phyloP scores from a whole-genome alignment of 2,113 vertebrate genomes.

The Hippopotamus amphibius region DNA sequence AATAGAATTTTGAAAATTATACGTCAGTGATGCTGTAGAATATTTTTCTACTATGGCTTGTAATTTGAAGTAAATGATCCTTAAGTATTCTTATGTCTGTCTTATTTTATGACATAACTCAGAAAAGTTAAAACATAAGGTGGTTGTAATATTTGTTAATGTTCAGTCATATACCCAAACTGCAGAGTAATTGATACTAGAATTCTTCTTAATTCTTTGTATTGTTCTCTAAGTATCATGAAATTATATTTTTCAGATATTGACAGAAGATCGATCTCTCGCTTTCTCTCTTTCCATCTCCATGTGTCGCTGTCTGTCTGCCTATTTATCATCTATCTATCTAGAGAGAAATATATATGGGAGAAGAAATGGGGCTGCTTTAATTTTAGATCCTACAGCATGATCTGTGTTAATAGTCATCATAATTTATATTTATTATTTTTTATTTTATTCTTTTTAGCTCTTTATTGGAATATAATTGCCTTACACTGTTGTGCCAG shows the following conservation, averaged over 20 bases:
- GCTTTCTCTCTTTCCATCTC: neutral
- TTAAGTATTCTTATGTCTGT: neutral
- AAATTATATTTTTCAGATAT: neutral
- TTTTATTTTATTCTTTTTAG: no score
- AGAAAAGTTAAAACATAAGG: neutral
- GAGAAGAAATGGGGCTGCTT: neutral
- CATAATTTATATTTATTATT: neutral
- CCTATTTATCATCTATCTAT: neutral
- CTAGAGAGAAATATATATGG: neutral
- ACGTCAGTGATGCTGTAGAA: neutral
- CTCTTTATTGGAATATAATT: no score
- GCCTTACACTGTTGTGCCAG: no score
- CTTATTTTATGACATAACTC: neutral
- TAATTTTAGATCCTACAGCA: neutral
- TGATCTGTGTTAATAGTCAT: neutral
- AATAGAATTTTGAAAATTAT: neutral
- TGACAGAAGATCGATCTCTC: neutral
- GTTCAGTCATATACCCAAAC: neutral
- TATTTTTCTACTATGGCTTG: neutral
- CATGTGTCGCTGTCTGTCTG: neutral
- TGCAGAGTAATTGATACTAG: neutral
- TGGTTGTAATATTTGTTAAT: conserved; percentile 19
- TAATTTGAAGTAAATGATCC: conserved; percentile 14
- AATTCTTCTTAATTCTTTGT: neutral
- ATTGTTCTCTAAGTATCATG: neutral